A percentile compares a stretch with the other conserved stretches of the same genome.
These are phyloP conservation scores for Drosophila aldrichi DNA, from an alignment of 2,888 invertebrate species.

Conservation along the genomic window DNA sequence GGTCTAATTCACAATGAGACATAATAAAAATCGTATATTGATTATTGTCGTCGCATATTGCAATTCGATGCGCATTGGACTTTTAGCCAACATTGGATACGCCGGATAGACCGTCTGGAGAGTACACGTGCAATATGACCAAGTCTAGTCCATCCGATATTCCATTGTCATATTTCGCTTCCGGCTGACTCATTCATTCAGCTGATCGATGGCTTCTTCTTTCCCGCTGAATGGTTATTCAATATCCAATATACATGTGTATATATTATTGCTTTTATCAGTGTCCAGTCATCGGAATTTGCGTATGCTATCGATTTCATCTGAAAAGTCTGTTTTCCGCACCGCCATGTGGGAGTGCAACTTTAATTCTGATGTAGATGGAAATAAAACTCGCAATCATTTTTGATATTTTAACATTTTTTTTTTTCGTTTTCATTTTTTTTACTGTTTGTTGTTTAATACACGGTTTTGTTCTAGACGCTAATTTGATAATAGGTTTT, in stretches of 20 bases:
- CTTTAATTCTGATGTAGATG: conserved; percentile 37
- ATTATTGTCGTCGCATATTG: not conserved
- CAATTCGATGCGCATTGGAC: conserved; percentile 31
- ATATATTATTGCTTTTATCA: conserved; percentile 37
- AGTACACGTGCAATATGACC: conserved; percentile 20
- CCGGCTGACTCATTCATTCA: conserved; percentile 49
- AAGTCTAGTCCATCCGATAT: conserved; percentile 30
- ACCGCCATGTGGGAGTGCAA: conserved; percentile 60
- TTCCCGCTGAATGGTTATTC: conserved; percentile 4
- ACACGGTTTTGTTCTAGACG: conserved; percentile 47
- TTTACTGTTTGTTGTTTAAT: conserved; percentile 12
- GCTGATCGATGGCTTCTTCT: conserved; percentile 17
- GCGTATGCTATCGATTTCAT: conserved; percentile 57
- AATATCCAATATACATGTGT: not conserved
- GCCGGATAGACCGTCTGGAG: conserved; percentile 5
- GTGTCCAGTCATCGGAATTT: conserved; percentile 49
- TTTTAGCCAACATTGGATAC: conserved; percentile 14
- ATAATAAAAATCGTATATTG: not conserved
- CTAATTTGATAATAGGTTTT: conserved; percentile 60
- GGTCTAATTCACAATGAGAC: not conserved
- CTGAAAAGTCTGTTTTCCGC: conserved; percentile 59
- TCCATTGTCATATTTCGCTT: conserved; percentile 39
- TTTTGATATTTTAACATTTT: conserved; percentile 73
- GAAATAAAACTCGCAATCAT: conserved; percentile 42
- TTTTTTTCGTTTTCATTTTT: conserved; percentile 41